A percentile compares a stretch with the other conserved stretches of the same genome.
Evolutionary conservation across 1,140 invertebrate genomes (phyloP).

Genomic region (Leptinotarsa undecemlineata): DNA sequence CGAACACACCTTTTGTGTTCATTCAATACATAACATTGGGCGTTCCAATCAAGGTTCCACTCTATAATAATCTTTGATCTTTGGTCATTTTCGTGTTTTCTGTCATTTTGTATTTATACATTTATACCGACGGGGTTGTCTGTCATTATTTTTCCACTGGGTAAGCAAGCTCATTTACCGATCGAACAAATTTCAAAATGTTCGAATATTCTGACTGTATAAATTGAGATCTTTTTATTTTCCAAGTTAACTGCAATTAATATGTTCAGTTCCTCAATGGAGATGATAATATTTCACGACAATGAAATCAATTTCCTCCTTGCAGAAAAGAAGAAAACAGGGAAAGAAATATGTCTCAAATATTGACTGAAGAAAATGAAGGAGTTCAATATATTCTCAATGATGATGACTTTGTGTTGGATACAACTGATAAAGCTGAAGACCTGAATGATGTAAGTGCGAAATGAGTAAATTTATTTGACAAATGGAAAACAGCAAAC

Average conservation of each 20-base stretch:
- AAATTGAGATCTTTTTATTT: background rate
- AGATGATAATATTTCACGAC: constrained; percentile 11
- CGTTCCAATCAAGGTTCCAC: no score
- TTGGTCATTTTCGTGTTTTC: background rate
- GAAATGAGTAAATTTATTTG: constrained; percentile 16
- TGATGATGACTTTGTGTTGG: constrained; percentile 6
- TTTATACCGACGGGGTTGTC: constrained; percentile 14
- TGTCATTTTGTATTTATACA: constrained; percentile 12
- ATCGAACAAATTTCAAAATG: constrained; percentile 34
- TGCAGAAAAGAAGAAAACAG: background rate
- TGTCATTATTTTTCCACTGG: constrained; percentile 4
- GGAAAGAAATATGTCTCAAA: constrained; percentile 10
- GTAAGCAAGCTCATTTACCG: constrained; percentile 34
- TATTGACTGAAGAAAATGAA: constrained; percentile 17
- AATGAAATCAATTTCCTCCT: background rate
- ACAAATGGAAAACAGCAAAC: background rate
- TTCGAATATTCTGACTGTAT: constrained; percentile 10
- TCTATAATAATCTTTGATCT: no score
- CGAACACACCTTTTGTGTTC: no score
- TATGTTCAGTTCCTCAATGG: background rate
- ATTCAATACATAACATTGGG: no score
- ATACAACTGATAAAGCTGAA: constrained; percentile 7
- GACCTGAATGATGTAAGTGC: constrained; percentile 21
- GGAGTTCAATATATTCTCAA: constrained; percentile 20
- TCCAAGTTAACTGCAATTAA: constrained; percentile 11